Evolutionary conservation across 2,888 invertebrate genomes (phyloP), one percentile per base, ranked within the genome.

Genomic region (Acheta domesticus): DNA sequence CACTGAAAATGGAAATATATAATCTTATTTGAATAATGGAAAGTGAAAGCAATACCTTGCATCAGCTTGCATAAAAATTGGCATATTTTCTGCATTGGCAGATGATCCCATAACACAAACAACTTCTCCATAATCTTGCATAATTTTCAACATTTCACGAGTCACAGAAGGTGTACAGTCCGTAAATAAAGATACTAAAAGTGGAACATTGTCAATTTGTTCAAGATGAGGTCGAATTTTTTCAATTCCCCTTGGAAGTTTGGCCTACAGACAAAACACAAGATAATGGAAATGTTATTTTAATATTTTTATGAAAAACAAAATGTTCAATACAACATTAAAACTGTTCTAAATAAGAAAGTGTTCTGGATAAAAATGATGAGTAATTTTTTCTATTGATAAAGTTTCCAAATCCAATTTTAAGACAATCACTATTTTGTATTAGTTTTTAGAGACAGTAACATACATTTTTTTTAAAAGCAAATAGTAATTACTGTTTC

Each of bases 171-270:
- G 93, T 1, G 95, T 96, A 88, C 98, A 99, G 88, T 99, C 99
- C 0, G 99, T 99, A 87, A 99, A 99, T 16, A 99, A 90, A 0
- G 98, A 98, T 21, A 99, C 99, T 79, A 98, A 91, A 49, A 99
- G 88, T 8, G 99, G 99, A 78, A 99, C 99, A 88, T 99, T 99
- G 88, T 99, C 99, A 79, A 99, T 96, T 83, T 94, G 91, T 86
- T 96, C 95, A 83, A 99, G 92, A 87, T 98, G 98, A 0, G 98
- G 97, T 1, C 98, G 92, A 83, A 99, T 98, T 87, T 98, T 97
- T 85, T 97, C 96, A 83, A 99, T 98, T 77, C 99, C 99, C 79
- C 97, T 91, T 0, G 99, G 99, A 76, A 99, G 89, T 86, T 98
- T 97, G 0, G 98, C 96, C 94, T 94, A 85, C 36, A 86, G 85